Evolutionary conservation across 2,797 vertebrate species (phyloP).

Genomic region (Poliocrania exsul): DNA sequence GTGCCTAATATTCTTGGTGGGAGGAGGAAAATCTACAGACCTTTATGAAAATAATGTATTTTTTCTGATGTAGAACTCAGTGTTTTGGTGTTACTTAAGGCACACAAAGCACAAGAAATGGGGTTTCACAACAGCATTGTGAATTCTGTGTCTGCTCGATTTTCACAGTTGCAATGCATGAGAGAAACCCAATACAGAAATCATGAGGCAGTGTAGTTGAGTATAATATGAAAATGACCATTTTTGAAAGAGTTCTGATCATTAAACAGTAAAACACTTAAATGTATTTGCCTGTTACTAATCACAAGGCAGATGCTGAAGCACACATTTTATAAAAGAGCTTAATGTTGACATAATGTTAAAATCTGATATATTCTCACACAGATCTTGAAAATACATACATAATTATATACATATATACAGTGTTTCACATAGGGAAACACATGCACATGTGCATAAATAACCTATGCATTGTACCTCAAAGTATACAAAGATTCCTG

Average conservation of each 20-base stretch:
- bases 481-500: neutral
- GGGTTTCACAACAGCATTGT: neutral
- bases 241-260: neutral
- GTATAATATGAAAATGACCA: neutral
- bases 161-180: neutral
- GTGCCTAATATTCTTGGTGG: neutral
- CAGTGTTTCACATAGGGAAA: neutral
- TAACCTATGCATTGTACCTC: neutral
- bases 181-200: neutral
- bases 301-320: neutral
- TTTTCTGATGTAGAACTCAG: neutral
- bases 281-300: neutral
- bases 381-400: neutral
- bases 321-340: neutral
- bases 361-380: neutral
- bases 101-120: neutral
- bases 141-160: neutral
- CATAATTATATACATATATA: neutral
- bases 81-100: neutral
- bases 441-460: neutral
- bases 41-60: neutral
- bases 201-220: neutral
- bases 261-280: neutral
- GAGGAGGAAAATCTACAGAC: neutral
- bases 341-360: neutral